Conservation (phyloP, 2,113 vertebrate species). For the Chloropsis cyanopogon region DNA sequence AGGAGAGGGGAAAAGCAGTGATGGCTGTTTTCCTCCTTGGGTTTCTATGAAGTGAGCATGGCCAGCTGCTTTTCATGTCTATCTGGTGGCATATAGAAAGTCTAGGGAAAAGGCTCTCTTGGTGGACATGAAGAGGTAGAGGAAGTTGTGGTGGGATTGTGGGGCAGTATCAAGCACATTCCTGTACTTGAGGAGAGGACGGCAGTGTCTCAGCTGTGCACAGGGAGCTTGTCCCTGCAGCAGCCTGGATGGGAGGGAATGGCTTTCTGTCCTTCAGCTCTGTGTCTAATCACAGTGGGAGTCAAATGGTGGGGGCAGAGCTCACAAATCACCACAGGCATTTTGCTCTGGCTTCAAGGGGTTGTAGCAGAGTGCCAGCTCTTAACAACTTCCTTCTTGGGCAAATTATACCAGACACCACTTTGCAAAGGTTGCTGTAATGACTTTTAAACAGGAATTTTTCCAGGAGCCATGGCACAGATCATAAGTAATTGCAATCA, state of each 20-base stretch:
- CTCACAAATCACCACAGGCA: not conserved
- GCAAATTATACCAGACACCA: not conserved
- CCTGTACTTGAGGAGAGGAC: not conserved
- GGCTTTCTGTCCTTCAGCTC: not conserved
- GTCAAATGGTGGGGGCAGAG: not conserved
- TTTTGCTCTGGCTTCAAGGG: not conserved
- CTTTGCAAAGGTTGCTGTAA: not conserved
- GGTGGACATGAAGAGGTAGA: not conserved
- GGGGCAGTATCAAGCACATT: not conserved
- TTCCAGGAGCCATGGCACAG: not conserved
- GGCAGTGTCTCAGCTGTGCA: not conserved
- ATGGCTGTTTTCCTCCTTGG: not conserved
- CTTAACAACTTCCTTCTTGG: not conserved
- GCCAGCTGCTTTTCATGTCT: not conserved
- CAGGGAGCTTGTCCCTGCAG: not conserved
- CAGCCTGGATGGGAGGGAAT: accelerated
- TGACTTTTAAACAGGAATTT: slow-evolving; percentile 20
- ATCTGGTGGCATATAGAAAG: not conserved
- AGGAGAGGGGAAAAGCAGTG: not conserved
- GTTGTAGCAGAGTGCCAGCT: not conserved
- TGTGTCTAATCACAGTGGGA: not conserved
- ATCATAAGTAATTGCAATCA: not conserved
- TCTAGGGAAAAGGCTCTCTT: accelerated
- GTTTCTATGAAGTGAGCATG: not conserved
- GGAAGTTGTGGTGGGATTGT: not conserved